These are phyloP conservation scores for Holothuria leucospilota DNA, from an alignment of 53 echinoderm and acorn worm genomes.

Conservation along the genomic window DNA sequence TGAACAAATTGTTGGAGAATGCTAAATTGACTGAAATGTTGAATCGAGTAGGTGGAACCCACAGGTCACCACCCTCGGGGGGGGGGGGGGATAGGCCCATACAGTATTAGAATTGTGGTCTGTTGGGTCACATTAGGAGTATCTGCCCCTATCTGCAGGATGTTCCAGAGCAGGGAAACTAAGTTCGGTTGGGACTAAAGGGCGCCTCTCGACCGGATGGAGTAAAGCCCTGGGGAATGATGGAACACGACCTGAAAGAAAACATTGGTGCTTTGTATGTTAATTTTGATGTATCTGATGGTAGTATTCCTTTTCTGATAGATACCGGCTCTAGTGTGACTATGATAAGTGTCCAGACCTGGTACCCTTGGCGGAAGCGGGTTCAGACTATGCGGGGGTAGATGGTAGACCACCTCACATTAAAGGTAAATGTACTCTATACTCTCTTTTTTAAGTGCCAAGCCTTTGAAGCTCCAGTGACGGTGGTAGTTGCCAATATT, in stretches of 20 bases:
- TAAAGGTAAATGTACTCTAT: too few species aligned
- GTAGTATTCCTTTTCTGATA: constrained; percentile 30
- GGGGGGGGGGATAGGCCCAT: too few species aligned
- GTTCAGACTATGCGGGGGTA: too few species aligned
- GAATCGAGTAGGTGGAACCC: too few species aligned
- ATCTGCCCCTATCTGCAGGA: not conserved
- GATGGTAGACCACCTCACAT: too few species aligned
- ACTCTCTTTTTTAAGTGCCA: too few species aligned
- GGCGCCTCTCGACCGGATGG: not conserved
- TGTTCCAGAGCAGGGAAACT: not conserved
- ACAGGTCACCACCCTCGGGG: too few species aligned
- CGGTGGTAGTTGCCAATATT: constrained; percentile 11
- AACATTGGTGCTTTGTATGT: constrained; percentile 13
- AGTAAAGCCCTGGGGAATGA: not conserved
- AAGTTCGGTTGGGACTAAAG: constrained; percentile 7
- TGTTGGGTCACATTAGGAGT: constrained; percentile 19
- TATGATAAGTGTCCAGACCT: too few species aligned
- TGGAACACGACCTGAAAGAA: not conserved
- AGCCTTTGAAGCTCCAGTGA: too few species aligned
- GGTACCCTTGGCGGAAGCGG: too few species aligned
- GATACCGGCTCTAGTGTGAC: constrained; percentile 17
- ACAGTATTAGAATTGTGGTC: constrained; percentile 31
- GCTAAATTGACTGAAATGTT: not conserved
- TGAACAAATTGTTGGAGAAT: constrained; percentile 11
- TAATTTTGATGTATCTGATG: not conserved